These are phyloP conservation scores for Lucilia sericata DNA, from an alignment of 1,140 invertebrate species.

Conservation along the genomic window DNA sequence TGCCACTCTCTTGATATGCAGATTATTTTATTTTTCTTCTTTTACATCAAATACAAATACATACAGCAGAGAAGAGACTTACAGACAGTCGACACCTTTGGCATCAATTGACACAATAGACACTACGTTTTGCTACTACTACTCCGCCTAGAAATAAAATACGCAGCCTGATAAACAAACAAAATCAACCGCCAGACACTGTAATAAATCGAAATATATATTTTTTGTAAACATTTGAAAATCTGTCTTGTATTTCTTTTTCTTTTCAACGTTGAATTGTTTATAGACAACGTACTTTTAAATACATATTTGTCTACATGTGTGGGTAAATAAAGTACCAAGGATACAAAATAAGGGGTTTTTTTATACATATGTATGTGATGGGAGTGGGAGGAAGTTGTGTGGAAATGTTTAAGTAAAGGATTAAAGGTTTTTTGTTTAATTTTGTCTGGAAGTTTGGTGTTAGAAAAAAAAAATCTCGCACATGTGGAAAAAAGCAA, in stretches of 20 bases:
- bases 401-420: too few species aligned
- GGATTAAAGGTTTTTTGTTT: too few species aligned
- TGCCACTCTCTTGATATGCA: background rate
- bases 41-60: background rate
- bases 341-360: background rate
- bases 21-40: background rate
- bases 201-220: background rate
- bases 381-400: too few species aligned
- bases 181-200: background rate
- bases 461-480: too few species aligned
- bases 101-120: background rate
- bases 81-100: background rate
- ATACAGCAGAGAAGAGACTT: background rate
- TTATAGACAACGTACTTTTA: background rate
- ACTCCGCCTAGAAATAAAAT: background rate
- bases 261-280: background rate
- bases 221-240: background rate
- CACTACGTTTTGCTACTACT: background rate
- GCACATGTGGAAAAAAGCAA: too few species aligned
- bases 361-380: too few species aligned
- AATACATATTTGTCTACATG: background rate
- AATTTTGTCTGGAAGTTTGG: too few species aligned
- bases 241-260: background rate
- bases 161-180: background rate
- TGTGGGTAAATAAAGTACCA: background rate